Evolutionary conservation across 2,888 invertebrate species (phyloP), one percentile per base, ranked within the genome.

Genomic region (Oxycera nigricornis): DNA sequence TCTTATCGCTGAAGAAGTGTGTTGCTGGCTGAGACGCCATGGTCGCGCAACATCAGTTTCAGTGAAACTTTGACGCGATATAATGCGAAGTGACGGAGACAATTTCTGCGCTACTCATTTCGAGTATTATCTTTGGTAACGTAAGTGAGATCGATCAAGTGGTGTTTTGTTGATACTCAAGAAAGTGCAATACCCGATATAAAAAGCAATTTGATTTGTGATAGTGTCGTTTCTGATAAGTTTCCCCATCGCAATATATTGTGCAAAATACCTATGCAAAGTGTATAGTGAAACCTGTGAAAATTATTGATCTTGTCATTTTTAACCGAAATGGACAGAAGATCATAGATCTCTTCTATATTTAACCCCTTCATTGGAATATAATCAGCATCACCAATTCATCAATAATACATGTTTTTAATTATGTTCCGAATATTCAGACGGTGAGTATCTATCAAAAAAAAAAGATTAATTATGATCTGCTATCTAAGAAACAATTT

Each of bases 401-500:
- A 26, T 6, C 55, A 2, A 11, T 3, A 3, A 46, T 20, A 35
- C 11, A 70, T 70, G 52, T 70, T 17, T 55, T 30, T 20, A 52
- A 52, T 55, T 22, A 70, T 70, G 70, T 70, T 70, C 46, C 70
- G 70, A 31, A 70, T 70, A 52, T 70, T 70, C 20, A 52, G 70
- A 70, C 52, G 70, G 70, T 70, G 52, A 52, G 70, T 52, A 20
- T 26, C 6, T 30, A 6, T n/a, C n/a, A n/a, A n/a, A n/a, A n/a
- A n/a, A n/a, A n/a, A n/a, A n/a, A n/a, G n/a, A n/a, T n/a, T n/a
- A n/a, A n/a, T n/a, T n/a, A n/a, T n/a, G n/a, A n/a, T n/a, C n/a
- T n/a, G n/a, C n/a, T n/a, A n/a, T n/a, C n/a, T n/a, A n/a, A n/a
- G n/a, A n/a, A n/a, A n/a, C n/a, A n/a, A 46, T 11, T 46, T 46